Evolutionary conservation across 2,113 vertebrate genomes (phyloP).

Genomic region (Tragelaphus buxtoni): DNA sequence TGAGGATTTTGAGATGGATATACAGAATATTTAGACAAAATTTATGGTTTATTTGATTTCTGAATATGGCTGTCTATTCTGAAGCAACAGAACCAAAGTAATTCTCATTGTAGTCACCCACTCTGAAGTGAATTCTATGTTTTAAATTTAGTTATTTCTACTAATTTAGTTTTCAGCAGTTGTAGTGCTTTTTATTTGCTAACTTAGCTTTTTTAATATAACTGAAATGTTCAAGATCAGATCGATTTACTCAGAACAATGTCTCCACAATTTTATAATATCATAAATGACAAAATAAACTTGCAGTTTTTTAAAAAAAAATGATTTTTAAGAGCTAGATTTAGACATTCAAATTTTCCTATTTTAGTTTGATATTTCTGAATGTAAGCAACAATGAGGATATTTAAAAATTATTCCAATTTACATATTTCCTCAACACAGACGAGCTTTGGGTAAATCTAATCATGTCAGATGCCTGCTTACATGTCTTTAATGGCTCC

Average conservation of each 20-base stretch:
- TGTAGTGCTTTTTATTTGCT: neutral
- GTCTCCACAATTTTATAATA: conserved; percentile 43
- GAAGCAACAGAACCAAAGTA: neutral
- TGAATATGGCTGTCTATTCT: neutral
- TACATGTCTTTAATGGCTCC: neutral
- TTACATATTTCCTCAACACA: neutral
- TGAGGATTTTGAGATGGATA: neutral
- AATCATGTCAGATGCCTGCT: neutral
- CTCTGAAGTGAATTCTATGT: conserved; percentile 1
- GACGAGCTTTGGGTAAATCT: neutral
- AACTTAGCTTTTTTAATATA: conserved; percentile 49
- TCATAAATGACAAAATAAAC: too few relatives aligned
- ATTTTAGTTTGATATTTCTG: neutral
- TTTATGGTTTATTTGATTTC: neutral
- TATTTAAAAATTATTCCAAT: conserved; percentile 9
- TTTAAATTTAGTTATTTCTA: conserved; percentile 17
- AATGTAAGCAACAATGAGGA: neutral
- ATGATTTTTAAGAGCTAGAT: conserved; percentile 46
- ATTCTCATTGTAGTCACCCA: neutral
- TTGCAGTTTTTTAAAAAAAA: too few relatives aligned
- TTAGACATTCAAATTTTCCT: neutral
- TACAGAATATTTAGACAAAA: neutral
- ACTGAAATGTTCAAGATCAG: conserved; percentile 33
- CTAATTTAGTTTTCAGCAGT: conserved; percentile 12
- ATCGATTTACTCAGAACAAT: conserved; percentile 60